These are phyloP conservation scores for Tethea ocularis DNA, from an alignment of 2,888 invertebrate species.

Conservation along the genomic window DNA sequence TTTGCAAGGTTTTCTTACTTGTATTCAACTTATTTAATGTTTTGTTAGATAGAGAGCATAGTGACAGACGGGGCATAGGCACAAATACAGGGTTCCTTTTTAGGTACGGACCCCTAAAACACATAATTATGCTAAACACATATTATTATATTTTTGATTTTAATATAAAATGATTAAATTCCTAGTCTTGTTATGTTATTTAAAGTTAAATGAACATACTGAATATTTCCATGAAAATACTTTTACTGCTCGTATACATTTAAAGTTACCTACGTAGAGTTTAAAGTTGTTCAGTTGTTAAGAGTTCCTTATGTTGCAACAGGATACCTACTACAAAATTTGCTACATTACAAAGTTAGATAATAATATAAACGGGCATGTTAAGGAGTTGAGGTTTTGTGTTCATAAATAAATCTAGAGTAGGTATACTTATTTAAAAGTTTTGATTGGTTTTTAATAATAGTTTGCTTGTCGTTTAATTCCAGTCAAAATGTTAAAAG, in stretches of 20 bases:
- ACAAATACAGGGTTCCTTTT: no score
- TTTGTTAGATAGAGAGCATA: no score
- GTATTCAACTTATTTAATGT: no score
- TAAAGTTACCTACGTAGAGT: no score
- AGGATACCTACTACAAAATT: not conserved
- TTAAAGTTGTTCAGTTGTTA: no score
- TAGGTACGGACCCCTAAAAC: no score
- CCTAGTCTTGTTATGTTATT: no score
- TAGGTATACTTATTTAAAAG: not conserved
- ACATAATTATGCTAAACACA: no score
- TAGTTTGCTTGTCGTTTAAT: not conserved
- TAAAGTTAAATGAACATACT: not conserved
- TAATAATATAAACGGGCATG: not conserved
- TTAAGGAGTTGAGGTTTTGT: not conserved
- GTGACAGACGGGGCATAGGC: no score
- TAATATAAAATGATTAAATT: no score
- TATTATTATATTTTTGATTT: no score
- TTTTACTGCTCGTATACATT: not conserved
- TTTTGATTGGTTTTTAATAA: not conserved
- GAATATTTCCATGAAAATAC: not conserved
- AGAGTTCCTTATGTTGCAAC: not conserved
- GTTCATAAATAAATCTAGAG: not conserved
- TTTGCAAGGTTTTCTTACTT: no score
- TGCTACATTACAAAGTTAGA: not conserved
- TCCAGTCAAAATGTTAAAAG: not conserved